phyloP scores from a whole-genome alignment of 1,140 invertebrate species.

The Thaumetopoea pityocampa region DNA sequence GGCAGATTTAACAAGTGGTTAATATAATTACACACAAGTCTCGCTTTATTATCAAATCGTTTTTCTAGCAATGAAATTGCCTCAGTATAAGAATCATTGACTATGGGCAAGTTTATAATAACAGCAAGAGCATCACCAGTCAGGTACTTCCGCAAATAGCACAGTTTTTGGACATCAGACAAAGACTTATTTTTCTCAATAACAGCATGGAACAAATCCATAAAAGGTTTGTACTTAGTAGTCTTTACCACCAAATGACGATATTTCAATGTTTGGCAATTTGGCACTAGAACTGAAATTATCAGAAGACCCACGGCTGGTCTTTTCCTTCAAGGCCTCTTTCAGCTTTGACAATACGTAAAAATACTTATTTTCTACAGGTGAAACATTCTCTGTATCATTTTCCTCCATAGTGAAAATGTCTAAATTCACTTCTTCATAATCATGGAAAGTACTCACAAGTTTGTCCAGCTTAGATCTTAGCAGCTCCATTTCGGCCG shows the following conservation, averaged over 20 bases:
- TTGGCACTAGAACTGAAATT: too few species aligned
- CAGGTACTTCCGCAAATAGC: too few species aligned
- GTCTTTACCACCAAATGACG: constrained; percentile 15
- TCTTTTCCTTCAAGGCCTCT: not conserved
- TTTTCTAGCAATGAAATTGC: constrained; percentile 18
- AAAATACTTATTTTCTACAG: constrained; percentile 16
- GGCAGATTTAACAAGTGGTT: constrained; percentile 16
- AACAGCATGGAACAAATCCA: constrained; percentile 17
- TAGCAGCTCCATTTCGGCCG: constrained; percentile 4
- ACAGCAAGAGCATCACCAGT: too few species aligned
- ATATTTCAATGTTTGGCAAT: constrained; percentile 16
- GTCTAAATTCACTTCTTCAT: constrained; percentile 12
- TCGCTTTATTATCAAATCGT: constrained; percentile 18
- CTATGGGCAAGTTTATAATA: too few species aligned
- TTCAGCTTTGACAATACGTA: constrained; percentile 10
- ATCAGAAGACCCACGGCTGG: too few species aligned
- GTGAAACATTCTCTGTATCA: constrained; percentile 6
- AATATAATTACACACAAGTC: constrained; percentile 8
- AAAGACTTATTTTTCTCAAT: constrained; percentile 14
- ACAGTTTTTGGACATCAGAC: constrained; percentile 17
- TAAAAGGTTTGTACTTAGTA: constrained; percentile 16
- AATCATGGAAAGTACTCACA: constrained; percentile 3
- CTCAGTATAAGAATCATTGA: constrained; percentile 15
- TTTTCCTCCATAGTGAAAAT: constrained; percentile 11
- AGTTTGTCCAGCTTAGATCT: constrained; percentile 8